These are phyloP conservation scores for Apistogramma diplotaenia DNA, from an alignment of 2,113 vertebrate genomes.

Conservation along the genomic window DNA sequence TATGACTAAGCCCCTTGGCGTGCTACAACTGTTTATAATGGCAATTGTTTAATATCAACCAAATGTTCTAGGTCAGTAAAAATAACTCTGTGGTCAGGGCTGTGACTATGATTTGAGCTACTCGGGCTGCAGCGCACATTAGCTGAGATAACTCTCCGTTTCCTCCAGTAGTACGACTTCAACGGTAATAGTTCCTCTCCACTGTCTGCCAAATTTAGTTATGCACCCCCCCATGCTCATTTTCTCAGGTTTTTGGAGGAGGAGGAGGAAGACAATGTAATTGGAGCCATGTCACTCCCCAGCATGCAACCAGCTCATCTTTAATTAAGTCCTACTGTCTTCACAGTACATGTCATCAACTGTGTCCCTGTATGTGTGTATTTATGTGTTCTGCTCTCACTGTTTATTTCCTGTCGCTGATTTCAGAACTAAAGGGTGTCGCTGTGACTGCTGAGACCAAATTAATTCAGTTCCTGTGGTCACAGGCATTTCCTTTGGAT, in stretches of 20 bases:
- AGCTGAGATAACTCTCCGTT: background rate
- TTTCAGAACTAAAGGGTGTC: slow-evolving; percentile 45
- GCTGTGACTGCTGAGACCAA: slow-evolving; percentile 37
- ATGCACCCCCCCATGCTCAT: slow-evolving; percentile 3
- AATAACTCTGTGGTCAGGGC: slow-evolving; percentile 19
- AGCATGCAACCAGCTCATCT: slow-evolving; percentile 61
- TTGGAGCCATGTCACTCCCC: slow-evolving; percentile 67
- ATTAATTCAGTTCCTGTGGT: slow-evolving; percentile 28
- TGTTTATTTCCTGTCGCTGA: slow-evolving; percentile 40
- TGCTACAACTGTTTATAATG: slow-evolving; percentile 32
- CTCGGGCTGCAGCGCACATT: background rate
- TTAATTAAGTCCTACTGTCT: slow-evolving; percentile 72
- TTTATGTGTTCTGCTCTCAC: slow-evolving; percentile 13
- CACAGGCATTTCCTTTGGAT: slow-evolving; percentile 37
- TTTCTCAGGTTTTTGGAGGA: slow-evolving; percentile 33
- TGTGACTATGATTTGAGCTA: background rate
- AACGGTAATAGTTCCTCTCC: slow-evolving; percentile 22
- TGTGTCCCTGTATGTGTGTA: slow-evolving; percentile 21
- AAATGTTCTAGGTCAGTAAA: slow-evolving; percentile 45
- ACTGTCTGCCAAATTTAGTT: slow-evolving; percentile 45
- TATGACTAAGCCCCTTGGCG: slow-evolving; percentile 14
- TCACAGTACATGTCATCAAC: slow-evolving; percentile 40
- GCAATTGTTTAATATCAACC: slow-evolving; percentile 38
- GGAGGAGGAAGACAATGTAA: slow-evolving; percentile 52
- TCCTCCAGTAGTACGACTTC: slow-evolving; percentile 7